Base-by-base conservation (phyloP, 2,888 invertebrate species). In the Sminthurinus aureus region DNA sequence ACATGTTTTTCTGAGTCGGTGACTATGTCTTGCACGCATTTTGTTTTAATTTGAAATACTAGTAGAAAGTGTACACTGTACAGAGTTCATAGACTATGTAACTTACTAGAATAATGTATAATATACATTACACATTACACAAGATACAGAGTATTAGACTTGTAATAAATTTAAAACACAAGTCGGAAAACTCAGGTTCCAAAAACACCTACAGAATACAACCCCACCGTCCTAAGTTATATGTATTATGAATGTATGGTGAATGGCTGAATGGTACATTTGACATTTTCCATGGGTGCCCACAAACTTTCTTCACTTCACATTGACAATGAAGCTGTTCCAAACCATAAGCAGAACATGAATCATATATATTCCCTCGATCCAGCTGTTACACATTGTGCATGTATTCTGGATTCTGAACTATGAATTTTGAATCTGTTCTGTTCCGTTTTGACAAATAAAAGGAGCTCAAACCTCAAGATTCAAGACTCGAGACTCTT, bases 271-370 rank as follows among this genome's bases (percentile, higher is more conserved):
- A 38, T 38, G 38, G 1, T 38, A 38, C 38, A 38, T 38, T 1
- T 38, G 1, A 38, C 38, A 38, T 38, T 38, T 38, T 38, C 38
- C 38, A 38, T 38, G 38, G 38, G 38, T 38, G 38, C 38, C 38
- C 66, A n/a, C 66, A 15, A 66, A 66, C 15, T n/a, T n/a, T n/a
- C 66, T 66, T 4, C 15, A 69, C 20, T 26, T 26, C 26, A 22
- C 24, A 24, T 73, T 73, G 73, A 73, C 73, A 73, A 73, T 73
- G 26, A 76, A 76, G 52, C 52, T 76, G 50, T 75, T 75, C 52
- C 76, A 76, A 52, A n/a, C 76, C 22, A 76, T 50, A 76, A 22
- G 58, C 52, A 76, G 52, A 58, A 51, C 58, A 76, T 76, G 76
- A 51, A 20, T 76, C 50, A 76, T 76, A 58, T 76, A 58, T 76